Percentiles rank a stretch among this genome's conserved stretches.
Conservation (phyloP, 35 echinoderm and acorn worm genomes). For the Chiridota heheva region DNA sequence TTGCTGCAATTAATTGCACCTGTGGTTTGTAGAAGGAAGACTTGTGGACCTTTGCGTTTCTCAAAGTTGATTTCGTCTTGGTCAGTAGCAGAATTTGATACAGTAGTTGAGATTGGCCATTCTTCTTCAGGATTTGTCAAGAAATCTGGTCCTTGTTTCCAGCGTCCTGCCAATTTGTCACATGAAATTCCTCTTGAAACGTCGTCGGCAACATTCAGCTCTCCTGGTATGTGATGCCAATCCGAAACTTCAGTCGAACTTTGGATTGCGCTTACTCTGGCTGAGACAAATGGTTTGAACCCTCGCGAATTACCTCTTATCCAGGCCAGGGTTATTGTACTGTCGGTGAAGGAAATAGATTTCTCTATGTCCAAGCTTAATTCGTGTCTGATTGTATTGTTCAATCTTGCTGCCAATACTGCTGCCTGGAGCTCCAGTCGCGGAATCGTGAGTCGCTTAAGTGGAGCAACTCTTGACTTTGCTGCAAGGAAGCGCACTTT, state of each 20-base stretch:
- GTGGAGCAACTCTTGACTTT: constrained; percentile 65
- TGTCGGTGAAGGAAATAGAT: constrained; percentile 56
- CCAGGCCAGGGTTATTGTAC: constrained; percentile 52
- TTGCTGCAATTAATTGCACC: constrained; percentile 41
- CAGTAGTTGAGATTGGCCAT: constrained; percentile 48
- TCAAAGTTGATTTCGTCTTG: not conserved
- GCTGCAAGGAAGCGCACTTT: constrained; percentile 36
- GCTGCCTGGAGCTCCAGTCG: constrained; percentile 69
- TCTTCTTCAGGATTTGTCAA: constrained; percentile 46
- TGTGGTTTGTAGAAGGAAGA: not conserved
- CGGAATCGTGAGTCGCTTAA: constrained; percentile 52
- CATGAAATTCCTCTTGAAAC: constrained; percentile 48
- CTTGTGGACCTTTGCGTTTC: constrained; percentile 7
- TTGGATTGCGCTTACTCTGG: constrained; percentile 73
- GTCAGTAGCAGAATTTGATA: constrained; percentile 2
- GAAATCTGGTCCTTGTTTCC: constrained; percentile 61
- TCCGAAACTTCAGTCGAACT: constrained; percentile 41
- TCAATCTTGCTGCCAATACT: constrained; percentile 39
- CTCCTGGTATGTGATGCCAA: constrained; percentile 54
- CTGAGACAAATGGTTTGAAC: constrained; percentile 72
- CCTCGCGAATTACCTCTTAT: constrained; percentile 46
- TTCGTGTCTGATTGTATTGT: constrained; percentile 22
- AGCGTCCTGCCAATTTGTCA: constrained; percentile 17
- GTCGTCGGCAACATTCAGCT: constrained; percentile 69
- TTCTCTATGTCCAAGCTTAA: constrained; percentile 18